Conservation (phyloP, 2,888 invertebrate species). For the Thereva nobilitata region DNA sequence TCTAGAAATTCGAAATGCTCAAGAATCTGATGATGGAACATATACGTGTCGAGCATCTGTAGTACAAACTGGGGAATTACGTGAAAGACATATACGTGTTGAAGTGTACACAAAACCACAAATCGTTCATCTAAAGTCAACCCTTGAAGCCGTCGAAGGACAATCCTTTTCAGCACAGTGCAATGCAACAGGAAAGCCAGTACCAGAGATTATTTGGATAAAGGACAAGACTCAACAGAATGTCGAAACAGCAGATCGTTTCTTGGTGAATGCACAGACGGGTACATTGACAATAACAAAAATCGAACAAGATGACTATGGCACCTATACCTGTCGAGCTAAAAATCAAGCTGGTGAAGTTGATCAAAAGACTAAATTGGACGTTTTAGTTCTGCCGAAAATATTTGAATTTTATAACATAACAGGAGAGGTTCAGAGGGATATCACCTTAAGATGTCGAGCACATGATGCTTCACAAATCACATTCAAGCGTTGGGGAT, state of each 20-base stretch:
- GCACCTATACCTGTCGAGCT: slow-evolving; percentile 79
- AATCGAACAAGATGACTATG: slow-evolving; percentile 77
- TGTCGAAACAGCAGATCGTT: slow-evolving; percentile 67
- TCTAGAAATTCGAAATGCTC: slow-evolving; percentile 74
- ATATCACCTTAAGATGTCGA: slow-evolving; percentile 73
- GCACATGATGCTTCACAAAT: slow-evolving; percentile 79
- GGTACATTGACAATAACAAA: slow-evolving; percentile 75
- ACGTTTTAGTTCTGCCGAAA: slow-evolving; percentile 77
- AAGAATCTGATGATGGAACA: slow-evolving; percentile 81
- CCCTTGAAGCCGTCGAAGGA: slow-evolving; percentile 77
- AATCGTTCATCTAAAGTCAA: slow-evolving; percentile 66
- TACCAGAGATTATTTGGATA: slow-evolving; percentile 83
- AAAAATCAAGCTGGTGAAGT: slow-evolving; percentile 76
- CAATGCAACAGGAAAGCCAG: slow-evolving; percentile 81
- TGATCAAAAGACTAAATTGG: slow-evolving; percentile 69
- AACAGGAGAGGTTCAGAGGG: slow-evolving; percentile 67
- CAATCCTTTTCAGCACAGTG: slow-evolving; percentile 76
- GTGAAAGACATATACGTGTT: slow-evolving; percentile 77
- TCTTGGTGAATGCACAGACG: slow-evolving; percentile 68
- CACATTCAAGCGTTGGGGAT: slow-evolving; percentile 77
- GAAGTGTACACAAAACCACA: slow-evolving; percentile 78
- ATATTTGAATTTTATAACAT: slow-evolving; percentile 77
- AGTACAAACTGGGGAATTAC: slow-evolving; percentile 76
- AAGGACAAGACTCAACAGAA: slow-evolving; percentile 74
- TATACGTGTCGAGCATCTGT: slow-evolving; percentile 89